phyloP scores from a whole-genome alignment of 2,888 invertebrate genomes.

The Epinotia nisella region DNA sequence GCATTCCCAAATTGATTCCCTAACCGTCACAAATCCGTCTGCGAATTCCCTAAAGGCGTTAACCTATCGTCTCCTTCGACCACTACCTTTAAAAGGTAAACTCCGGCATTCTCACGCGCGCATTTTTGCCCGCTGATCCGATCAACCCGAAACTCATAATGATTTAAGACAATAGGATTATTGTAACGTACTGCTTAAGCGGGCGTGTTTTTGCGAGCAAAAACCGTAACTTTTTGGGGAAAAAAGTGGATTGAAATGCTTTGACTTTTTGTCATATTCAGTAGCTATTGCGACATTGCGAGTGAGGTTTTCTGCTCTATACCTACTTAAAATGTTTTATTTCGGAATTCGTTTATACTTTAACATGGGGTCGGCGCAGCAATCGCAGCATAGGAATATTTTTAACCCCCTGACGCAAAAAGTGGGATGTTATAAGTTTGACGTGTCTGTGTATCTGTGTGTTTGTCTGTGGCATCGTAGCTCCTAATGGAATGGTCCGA shows the following conservation, averaged over 20 bases:
- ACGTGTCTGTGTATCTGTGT: too few species aligned
- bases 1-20: background rate
- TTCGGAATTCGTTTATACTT: background rate
- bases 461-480: too few species aligned
- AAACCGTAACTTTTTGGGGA: conserved; percentile 29
- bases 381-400: too few species aligned
- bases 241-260: conserved; percentile 30
- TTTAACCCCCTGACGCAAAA: too few species aligned
- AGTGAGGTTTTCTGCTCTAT: background rate
- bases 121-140: conserved; percentile 35
- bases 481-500: too few species aligned
- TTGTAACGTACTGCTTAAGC: conserved; percentile 45
- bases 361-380: too few species aligned
- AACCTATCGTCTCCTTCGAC: conserved; percentile 54
- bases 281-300: conserved; percentile 24
- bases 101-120: conserved; percentile 57
- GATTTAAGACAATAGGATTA: conserved; percentile 57
- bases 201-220: conserved; percentile 31
- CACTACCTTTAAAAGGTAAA: conserved; percentile 60
- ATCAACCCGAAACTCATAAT: conserved; percentile 46
- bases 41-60: conserved; percentile 53
- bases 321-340: background rate
- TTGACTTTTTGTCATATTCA: conserved; percentile 41
- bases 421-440: too few species aligned
- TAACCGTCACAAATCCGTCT: conserved; percentile 16